Conservation (phyloP, 2,113 vertebrate species). For the Notarius quadriscutis region DNA sequence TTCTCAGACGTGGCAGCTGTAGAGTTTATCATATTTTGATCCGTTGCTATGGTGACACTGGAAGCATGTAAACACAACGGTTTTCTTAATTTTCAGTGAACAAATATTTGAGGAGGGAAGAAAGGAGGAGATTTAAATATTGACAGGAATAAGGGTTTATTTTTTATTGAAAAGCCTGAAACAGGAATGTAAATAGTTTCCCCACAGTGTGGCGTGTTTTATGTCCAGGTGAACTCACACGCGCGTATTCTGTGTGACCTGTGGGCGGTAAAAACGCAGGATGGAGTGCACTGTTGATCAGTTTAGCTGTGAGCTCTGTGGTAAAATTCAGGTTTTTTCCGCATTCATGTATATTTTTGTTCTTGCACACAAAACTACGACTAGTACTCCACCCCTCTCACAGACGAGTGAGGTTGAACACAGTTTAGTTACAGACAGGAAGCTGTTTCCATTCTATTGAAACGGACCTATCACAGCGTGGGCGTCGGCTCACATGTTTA, state of each 20-base stretch:
- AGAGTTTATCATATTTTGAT: background rate
- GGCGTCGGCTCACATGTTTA: background rate
- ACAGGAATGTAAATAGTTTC: no score
- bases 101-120: no score
- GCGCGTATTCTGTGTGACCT: background rate
- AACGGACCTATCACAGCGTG: background rate
- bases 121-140: background rate
- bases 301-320: background rate
- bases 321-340: no score
- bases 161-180: no score
- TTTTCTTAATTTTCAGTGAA: no score
- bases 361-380: no score
- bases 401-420: background rate
- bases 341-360: no score
- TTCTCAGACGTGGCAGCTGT: no score
- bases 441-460: background rate
- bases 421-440: background rate
- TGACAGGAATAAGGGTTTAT: background rate
- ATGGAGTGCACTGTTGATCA: rapidly evolving
- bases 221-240: background rate
- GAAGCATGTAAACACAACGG: background rate
- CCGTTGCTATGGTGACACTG: background rate
- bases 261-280: background rate
- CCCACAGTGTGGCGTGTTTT: background rate
- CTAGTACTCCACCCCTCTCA: no score